Base-by-base conservation (phyloP, 1,140 invertebrate species). In the Macrostomum lignano region DNA sequence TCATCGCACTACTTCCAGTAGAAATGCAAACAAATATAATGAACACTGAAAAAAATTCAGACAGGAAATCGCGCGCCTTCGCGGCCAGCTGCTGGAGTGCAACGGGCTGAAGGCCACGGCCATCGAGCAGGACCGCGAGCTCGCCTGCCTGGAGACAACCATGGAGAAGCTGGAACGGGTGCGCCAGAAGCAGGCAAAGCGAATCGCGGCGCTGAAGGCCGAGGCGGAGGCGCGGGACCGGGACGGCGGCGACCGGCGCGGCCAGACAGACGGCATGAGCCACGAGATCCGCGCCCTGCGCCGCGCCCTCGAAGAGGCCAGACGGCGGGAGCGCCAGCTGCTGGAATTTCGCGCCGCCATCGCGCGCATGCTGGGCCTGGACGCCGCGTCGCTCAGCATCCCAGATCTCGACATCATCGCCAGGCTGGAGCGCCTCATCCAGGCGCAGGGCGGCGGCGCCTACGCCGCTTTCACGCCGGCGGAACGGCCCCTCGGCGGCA, bases 361-460 rank as follows among this genome's bases (percentile, higher is more conserved):
- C 4, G 40, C 52, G 1, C 40, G 55, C 19, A 58, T 58, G 55
- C 42, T 58, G 17, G 55, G 55, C 14, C 40, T 58, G 6, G 52
- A 57, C 29, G 44, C 53, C 17, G 51, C 46, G 31, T 46, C 52
- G 0, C 38, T 57, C 32, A 53, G 52, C 7, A 44, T 57, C 6
- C 51, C 54, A 6, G 52, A 58, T 39, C 57, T 54, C 28, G 55
- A 58, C 33, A 49, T 58, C 33, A 56, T 56, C 31, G 44, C 48
- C 6, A 46, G 54, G 19, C 39, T 58, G 14, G 52, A 58, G 36
- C 51, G 50, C 28, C 42, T 58, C 15, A 51, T 58, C 30, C 41
- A 49, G 21, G 46, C 50, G n/a, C 48, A 52, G 26, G 46, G 54
- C 26, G 37, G 38, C 10, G 44, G 48, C 17, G 40, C 48, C 17